phyloP scores from a whole-genome alignment of 2,888 invertebrate species.

The Darwinula stevensoni region DNA sequence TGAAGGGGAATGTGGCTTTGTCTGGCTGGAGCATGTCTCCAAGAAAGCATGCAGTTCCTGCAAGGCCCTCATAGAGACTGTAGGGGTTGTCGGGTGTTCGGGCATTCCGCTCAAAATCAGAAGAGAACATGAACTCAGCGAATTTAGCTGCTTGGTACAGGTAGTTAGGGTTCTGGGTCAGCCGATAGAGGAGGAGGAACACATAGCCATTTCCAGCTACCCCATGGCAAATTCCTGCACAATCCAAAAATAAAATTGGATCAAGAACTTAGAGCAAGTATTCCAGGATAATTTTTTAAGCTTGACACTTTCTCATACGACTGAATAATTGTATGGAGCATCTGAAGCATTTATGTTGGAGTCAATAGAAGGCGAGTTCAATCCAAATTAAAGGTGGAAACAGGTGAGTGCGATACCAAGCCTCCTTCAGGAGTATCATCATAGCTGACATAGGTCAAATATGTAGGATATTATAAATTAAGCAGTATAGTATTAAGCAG shows the following conservation, averaged over 20 bases:
- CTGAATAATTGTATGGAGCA: no score
- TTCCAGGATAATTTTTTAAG: no score
- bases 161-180: conserved; percentile 37
- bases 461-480: no score
- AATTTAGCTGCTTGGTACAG: conserved; percentile 41
- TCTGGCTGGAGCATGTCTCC: conserved; percentile 40
- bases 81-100: conserved; percentile 48
- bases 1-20: conserved; percentile 49
- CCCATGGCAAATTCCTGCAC: conserved; percentile 47
- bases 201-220: conserved; percentile 53
- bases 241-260: conserved; percentile 5
- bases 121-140: conserved; percentile 35
- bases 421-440: no score
- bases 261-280: no score
- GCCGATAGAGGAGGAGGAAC: conserved; percentile 38
- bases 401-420: no score
- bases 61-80: conserved; percentile 56
- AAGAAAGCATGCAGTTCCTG: conserved; percentile 55
- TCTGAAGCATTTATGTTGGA: no score
- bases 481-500: no score
- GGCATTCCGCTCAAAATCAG: conserved; percentile 31
- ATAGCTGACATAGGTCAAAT: no score
- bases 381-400: no score
- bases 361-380: no score
- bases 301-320: no score